phyloP scores from a whole-genome alignment of 2,113 vertebrate species.

The Sclerurus mexicanus region DNA sequence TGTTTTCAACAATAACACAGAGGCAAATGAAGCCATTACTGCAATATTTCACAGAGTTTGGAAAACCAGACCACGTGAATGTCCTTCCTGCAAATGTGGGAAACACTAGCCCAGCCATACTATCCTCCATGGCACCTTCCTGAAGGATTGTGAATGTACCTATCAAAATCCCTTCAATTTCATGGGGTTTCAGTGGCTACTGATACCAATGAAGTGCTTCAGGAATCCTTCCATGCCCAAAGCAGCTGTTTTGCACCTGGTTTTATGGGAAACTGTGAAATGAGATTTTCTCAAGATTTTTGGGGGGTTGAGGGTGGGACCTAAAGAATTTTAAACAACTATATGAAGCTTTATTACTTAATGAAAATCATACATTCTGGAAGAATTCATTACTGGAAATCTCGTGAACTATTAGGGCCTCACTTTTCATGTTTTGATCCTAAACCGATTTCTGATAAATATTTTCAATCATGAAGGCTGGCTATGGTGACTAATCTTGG shows the following conservation, averaged over 20 bases:
- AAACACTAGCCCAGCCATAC: slow-evolving; percentile 20
- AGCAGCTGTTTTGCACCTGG: slow-evolving; percentile 75
- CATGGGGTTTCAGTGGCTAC: slow-evolving; percentile 23
- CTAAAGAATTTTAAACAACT: slow-evolving; percentile 11
- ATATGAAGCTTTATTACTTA: neutral
- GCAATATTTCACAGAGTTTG: neutral
- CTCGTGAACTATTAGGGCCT: neutral
- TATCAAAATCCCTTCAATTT: slow-evolving; percentile 46
- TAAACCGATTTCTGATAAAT: neutral
- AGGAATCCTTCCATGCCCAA: slow-evolving; percentile 25
- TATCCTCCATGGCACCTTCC: slow-evolving; percentile 35
- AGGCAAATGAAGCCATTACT: neutral
- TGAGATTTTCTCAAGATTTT: slow-evolving; percentile 77
- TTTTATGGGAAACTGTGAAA: slow-evolving; percentile 72
- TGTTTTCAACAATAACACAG: neutral
- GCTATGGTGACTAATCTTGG: neutral
- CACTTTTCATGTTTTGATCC: neutral
- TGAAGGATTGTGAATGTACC: neutral
- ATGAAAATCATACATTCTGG: neutral
- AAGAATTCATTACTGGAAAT: neutral
- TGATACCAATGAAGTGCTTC: slow-evolving; percentile 36
- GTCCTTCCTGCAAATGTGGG: slow-evolving; percentile 19
- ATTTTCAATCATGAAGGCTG: neutral
- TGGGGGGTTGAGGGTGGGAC: neutral
- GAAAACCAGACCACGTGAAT: neutral